Base-by-base conservation (phyloP, 2,888 invertebrate species). In the Chrysolina americana region DNA sequence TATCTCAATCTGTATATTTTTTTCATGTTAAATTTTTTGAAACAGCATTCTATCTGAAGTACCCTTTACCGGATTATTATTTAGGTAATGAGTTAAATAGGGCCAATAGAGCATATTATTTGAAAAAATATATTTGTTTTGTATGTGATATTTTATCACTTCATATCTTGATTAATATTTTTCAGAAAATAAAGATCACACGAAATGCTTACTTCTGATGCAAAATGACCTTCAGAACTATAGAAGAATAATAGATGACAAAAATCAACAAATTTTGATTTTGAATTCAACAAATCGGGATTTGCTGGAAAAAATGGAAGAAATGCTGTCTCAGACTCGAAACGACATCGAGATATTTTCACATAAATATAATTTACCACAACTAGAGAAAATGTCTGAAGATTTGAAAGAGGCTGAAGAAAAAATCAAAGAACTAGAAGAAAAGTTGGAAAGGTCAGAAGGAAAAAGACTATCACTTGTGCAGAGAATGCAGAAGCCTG, bases 261-360 rank as follows among this genome's bases (percentile, higher is more conserved):
- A 82, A 69, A 81, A 84, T 66, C 78, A 82, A 70, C 82, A 85
- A 78, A 83, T 85, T 17, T 65, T 78, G 28, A 80, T 75, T 71
- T 70, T 85, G 41, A 83, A 84, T 70, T 70, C 75, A 21, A 82
- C 82, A 36, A 85, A 85, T 70, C 82, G 79, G 65, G 85, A 85
- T 69, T 72, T 83, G 10, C 79, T 82, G 50, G 83, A 84, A 47
- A 84, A 85, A 80, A 83, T 85, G 71, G 85, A 85, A 75, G 82
- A 83, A 68, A 84, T 83, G 81, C 75, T 85, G 28, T 76, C 80
- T 63, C 82, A 85, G 78, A 85, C 85, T 28, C 77, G 85, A 71
- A 82, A 78, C 48, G 85, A 85, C 47, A 83, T 85, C 21, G 82
- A 83, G 74, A 84, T 82, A 73, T 76, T 85, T 23, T 85, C 85